A percentile compares a stretch with the other conserved stretches of the same genome.
Conservation (phyloP, 2,113 vertebrate genomes). For the Leucopsar rothschildi region DNA sequence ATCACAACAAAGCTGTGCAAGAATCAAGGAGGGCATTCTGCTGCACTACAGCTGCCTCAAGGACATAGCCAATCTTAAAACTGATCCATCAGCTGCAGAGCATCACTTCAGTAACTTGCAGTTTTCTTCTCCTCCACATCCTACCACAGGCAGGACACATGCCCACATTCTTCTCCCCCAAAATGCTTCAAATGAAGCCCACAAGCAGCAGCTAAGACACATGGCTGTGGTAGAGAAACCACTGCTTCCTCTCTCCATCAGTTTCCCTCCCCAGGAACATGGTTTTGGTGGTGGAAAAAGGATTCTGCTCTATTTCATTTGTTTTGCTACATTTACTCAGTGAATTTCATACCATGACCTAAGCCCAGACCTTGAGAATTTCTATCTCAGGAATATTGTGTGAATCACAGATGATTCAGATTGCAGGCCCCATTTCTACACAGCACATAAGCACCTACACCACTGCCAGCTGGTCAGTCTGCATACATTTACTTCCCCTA, state of each 20-base stretch:
- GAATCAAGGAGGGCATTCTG: neutral
- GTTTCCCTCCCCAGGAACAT: neutral
- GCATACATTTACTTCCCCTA: neutral
- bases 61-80: neutral
- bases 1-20: neutral
- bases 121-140: neutral
- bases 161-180: neutral
- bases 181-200: neutral
- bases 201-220: neutral
- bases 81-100: neutral
- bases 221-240: neutral
- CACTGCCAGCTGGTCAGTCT: neutral
- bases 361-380: no score
- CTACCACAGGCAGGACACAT: accelerated
- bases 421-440: neutral
- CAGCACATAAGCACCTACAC: neutral
- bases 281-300: neutral
- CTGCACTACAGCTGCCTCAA: neutral
- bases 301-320: neutral
- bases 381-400: neutral
- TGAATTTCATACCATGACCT: no score
- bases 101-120: neutral
- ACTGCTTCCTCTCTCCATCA: neutral
- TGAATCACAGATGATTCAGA: neutral
- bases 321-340: neutral